phyloP scores from a whole-genome alignment of 2,113 vertebrate genomes.

The Leuciscus idus region DNA sequence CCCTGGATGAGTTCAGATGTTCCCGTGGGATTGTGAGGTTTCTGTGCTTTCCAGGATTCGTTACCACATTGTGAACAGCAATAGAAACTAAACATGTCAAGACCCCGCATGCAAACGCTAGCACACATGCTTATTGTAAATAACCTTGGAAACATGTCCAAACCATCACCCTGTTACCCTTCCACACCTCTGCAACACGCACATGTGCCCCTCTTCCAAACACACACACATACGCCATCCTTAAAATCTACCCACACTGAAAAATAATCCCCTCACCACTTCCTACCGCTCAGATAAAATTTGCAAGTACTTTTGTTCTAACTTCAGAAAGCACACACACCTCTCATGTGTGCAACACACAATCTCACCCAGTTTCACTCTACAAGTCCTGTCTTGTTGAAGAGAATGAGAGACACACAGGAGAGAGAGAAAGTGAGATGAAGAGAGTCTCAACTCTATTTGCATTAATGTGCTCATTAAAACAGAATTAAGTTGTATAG shows the following conservation, averaged over 20 bases:
- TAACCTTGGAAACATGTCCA: slow-evolving; percentile 61
- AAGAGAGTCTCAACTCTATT: background rate
- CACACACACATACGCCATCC: slow-evolving; percentile 21
- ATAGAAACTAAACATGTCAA: slow-evolving; percentile 62
- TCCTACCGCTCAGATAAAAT: background rate
- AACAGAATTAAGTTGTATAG: background rate
- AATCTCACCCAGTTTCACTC: slow-evolving; percentile 77
- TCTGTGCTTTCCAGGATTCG: slow-evolving; percentile 73
- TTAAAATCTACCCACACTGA: slow-evolving; percentile 19
- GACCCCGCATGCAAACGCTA: slow-evolving; percentile 35
- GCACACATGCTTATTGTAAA: slow-evolving; percentile 23
- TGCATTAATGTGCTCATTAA: background rate
- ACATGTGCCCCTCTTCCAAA: slow-evolving; percentile 20
- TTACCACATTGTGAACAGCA: slow-evolving; percentile 73
- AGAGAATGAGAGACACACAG: slow-evolving; percentile 30
- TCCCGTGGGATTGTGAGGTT: slow-evolving; percentile 81
- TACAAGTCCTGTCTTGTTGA: slow-evolving; percentile 70
- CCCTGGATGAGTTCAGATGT: slow-evolving; percentile 74
- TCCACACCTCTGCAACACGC: slow-evolving; percentile 9
- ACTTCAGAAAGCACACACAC: background rate
- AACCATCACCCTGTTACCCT: slow-evolving; percentile 66
- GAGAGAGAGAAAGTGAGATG: background rate
- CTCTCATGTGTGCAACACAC: slow-evolving; percentile 55
- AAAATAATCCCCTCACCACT: slow-evolving; percentile 28
- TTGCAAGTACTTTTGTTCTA: slow-evolving; percentile 8